Evolutionary conservation across 2,113 vertebrate genomes (phyloP).

Genomic region (Petroica traversi): DNA sequence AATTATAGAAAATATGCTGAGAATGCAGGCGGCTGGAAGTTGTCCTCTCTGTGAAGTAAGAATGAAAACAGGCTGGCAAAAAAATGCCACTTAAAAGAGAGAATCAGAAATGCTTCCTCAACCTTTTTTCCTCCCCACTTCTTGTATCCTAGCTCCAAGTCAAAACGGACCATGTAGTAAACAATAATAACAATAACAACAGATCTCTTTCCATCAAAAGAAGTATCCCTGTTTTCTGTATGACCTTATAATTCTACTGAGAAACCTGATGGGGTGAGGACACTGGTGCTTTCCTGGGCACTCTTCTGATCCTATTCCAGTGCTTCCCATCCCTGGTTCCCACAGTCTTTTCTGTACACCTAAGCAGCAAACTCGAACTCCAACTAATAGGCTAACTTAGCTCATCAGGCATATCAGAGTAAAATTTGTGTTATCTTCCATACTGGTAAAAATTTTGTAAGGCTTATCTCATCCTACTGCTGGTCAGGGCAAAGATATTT

Average conservation of each 20-base stretch:
- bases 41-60: not conserved
- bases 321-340: not conserved
- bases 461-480: not conserved
- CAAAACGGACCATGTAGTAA: not conserved
- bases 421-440: not conserved
- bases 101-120: not conserved
- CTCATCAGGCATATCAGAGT: not conserved
- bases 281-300: not conserved
- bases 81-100: not conserved
- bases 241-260: not conserved
- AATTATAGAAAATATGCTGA: slow-evolving; percentile 15
- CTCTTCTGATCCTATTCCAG: accelerated
- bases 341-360: not conserved
- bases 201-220: not conserved
- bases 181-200: not conserved
- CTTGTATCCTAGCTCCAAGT: not conserved
- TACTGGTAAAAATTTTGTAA: not conserved
- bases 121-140: not conserved
- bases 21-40: not conserved
- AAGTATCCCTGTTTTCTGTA: not conserved
- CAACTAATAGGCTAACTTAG: not conserved
- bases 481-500: not conserved
- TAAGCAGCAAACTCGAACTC: not conserved
- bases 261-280: not conserved
- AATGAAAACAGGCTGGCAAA: not conserved